phyloP scores from a whole-genome alignment of 2,797 vertebrate species.

The Yasuhikotakia modesta region DNA sequence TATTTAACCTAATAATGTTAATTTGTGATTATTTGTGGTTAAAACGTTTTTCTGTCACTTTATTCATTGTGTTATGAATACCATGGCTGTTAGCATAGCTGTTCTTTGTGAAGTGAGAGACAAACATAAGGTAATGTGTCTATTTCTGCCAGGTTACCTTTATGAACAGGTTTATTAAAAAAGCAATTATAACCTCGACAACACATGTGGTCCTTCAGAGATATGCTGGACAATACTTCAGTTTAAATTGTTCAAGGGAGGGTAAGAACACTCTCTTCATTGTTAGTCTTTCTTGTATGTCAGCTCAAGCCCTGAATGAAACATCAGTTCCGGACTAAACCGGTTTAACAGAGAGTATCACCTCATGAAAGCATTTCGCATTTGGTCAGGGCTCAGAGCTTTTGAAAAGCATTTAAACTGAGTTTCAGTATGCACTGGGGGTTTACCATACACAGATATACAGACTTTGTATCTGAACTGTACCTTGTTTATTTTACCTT shows the following conservation, averaged over 20 bases:
- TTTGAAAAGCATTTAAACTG: constrained; percentile 52
- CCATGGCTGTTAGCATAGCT: not conserved
- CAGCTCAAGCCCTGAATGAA: constrained; percentile 40
- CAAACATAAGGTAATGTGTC: not conserved
- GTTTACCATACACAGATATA: not conserved
- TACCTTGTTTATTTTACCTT: not conserved
- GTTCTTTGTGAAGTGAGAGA: not conserved
- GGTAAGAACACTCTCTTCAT: constrained; percentile 31
- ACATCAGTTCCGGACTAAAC: constrained; percentile 68
- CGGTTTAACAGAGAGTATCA: constrained; percentile 77
- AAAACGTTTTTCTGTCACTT: not conserved
- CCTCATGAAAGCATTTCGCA: constrained; percentile 28
- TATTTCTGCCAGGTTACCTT: not conserved
- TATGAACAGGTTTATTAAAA: constrained; percentile 1
- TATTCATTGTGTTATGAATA: not conserved
- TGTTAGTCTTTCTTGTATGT: constrained; percentile 33
- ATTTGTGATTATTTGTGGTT: not conserved
- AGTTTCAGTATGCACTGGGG: constrained; percentile 61
- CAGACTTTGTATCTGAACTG: not conserved
- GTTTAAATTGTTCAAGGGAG: constrained; percentile 15
- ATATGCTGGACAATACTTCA: constrained; percentile 20
- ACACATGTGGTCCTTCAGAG: constrained; percentile 20
- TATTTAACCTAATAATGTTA: not conserved
- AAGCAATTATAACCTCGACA: constrained; percentile 13
- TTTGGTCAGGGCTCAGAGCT: constrained; percentile 20